Conservation (phyloP, 2,113 vertebrate species). For the Asarcornis scutulata region DNA sequence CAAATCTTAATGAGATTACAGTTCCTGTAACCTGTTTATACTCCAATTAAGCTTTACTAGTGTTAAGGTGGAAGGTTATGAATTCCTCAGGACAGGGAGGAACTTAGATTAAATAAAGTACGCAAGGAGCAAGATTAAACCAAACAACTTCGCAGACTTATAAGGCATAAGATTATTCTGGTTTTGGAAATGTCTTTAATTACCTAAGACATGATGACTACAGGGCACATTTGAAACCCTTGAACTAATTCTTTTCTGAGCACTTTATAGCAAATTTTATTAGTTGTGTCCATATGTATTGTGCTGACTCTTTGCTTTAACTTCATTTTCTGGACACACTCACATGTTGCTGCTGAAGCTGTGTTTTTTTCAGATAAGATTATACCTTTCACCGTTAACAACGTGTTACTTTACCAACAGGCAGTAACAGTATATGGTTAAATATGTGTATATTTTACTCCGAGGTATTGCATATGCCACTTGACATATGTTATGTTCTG, state of each 20-base stretch:
- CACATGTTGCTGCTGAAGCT: not conserved
- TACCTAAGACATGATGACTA: not conserved
- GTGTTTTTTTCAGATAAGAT: not conserved
- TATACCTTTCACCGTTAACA: not conserved
- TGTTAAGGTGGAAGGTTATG: not conserved
- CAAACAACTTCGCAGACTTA: not conserved
- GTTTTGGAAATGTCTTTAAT: not conserved
- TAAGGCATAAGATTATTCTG: not conserved
- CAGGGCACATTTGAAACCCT: not conserved
- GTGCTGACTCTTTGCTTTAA: not conserved
- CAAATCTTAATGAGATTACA: not conserved
- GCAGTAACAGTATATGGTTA: not conserved
- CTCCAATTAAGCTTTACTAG: not conserved
- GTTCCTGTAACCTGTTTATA: not conserved
- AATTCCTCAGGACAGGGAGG: not conserved
- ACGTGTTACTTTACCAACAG: not conserved
- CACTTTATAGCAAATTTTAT: no score
- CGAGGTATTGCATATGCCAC: not conserved
- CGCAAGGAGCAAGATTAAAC: not conserved
- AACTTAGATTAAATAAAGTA: not conserved
- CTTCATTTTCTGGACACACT: not conserved
- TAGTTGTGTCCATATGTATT: fast-evolving
- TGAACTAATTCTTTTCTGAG: no score
- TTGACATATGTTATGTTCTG: not conserved
- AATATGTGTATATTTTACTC: not conserved